phyloP scores from a whole-genome alignment of 2,888 invertebrate genomes.

The Miltochrista miniata region DNA sequence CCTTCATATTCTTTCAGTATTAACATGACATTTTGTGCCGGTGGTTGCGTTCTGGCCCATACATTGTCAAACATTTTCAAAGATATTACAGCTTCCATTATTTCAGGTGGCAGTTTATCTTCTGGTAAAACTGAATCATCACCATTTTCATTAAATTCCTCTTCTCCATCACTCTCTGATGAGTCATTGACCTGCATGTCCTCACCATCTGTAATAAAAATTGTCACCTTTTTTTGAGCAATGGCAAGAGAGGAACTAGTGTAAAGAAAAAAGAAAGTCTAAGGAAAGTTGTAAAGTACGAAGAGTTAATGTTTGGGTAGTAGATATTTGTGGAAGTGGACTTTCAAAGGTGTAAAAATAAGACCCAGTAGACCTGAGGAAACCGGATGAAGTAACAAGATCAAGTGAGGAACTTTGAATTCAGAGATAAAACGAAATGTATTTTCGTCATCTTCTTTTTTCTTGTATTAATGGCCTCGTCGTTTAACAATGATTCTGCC shows the following conservation, averaged over 20 bases:
- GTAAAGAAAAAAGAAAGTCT: no score
- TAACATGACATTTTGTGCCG: constrained; percentile 81
- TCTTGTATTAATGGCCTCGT: no score
- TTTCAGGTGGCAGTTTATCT: constrained; percentile 81
- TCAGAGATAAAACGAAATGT: no score
- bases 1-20: constrained; percentile 80
- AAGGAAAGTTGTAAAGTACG: no score
- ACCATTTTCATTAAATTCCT: constrained; percentile 71
- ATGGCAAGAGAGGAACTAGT: no score
- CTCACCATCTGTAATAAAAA: constrained; percentile 51
- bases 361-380: neutral
- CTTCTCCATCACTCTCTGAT: constrained; percentile 66
- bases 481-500: no score
- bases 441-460: no score
- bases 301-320: neutral
- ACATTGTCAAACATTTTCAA: constrained; percentile 85
- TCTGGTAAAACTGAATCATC: constrained; percentile 61
- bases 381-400: no score
- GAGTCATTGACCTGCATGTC: constrained; percentile 58
- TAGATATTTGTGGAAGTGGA: neutral
- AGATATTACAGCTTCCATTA: constrained; percentile 85
- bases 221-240: neutral
- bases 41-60: constrained; percentile 75
- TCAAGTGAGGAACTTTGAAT: no score
- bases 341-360: neutral